phyloP scores from a whole-genome alignment of 2,797 vertebrate species.

The Clarias laeviceps region DNA sequence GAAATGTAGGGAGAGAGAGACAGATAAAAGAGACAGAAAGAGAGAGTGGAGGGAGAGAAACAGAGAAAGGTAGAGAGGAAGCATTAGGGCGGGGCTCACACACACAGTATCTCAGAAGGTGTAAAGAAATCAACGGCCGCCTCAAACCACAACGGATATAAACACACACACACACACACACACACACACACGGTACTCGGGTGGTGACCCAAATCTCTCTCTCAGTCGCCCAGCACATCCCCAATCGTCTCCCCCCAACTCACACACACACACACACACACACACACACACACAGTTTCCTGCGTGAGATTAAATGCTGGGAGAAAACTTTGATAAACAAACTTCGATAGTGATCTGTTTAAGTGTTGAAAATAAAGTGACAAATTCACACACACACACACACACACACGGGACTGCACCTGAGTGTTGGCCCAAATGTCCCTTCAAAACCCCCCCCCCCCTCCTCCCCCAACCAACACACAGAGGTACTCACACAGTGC shows the following conservation, averaged over 20 bases:
- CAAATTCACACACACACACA: neutral
- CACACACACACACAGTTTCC: neutral
- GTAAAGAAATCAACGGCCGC: constrained; percentile 28
- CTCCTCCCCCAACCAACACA: neutral
- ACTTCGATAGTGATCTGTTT: neutral
- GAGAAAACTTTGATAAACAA: neutral
- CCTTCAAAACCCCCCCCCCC: too few relatives aligned
- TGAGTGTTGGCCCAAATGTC: too few relatives aligned
- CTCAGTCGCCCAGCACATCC: too few relatives aligned
- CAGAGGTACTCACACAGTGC: constrained; percentile 63
- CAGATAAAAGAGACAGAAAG: neutral
- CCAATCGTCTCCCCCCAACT: too few relatives aligned
- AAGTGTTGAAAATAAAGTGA: neutral
- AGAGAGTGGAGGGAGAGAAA: constrained; percentile 51
- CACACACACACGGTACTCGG: neutral
- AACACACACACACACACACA: neutral
- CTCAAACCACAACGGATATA: constrained; percentile 4
- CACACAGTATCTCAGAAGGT: neutral
- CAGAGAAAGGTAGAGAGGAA: constrained; percentile 58
- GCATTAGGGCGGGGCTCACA: constrained; percentile 15
- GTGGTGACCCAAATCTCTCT: too few relatives aligned
- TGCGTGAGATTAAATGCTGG: neutral
- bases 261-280: neutral
- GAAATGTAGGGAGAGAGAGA: constrained; percentile 43
- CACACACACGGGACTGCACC: too few relatives aligned